phyloP scores from a whole-genome alignment of 1,140 invertebrate species.

The Rhyacophila brunnea region DNA sequence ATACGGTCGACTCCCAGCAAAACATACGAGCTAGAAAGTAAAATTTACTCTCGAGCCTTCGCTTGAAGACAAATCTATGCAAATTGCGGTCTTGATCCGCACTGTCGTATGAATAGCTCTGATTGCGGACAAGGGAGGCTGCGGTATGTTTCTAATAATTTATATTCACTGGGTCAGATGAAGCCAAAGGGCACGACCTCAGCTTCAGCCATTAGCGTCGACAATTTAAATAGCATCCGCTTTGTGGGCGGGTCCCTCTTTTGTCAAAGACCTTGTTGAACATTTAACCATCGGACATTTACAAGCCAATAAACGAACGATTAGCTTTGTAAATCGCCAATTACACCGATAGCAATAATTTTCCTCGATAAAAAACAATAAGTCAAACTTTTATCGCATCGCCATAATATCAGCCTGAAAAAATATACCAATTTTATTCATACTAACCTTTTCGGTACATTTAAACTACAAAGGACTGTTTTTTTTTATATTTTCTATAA shows the following conservation, averaged over 20 bases:
- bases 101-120: conserved; percentile 25
- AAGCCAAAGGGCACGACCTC: conserved; percentile 9
- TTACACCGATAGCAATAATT: no score
- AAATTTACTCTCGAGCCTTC: not conserved
- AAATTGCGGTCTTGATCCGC: conserved; percentile 27
- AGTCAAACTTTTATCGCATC: no score
- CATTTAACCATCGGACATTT: not conserved
- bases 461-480: no score
- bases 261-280: conserved; percentile 2
- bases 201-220: conserved; percentile 14
- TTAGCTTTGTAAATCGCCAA: no score
- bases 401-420: no score
- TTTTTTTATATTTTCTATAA: no score
- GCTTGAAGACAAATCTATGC: conserved; percentile 26
- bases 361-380: no score
- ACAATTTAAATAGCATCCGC: conserved; percentile 20
- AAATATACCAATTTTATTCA: no score
- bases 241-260: conserved; percentile 3
- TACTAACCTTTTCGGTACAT: no score
- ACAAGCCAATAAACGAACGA: no score
- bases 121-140: conserved; percentile 21
- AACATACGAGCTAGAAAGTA: not conserved
- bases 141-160: conserved; percentile 33
- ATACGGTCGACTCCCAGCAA: no score
- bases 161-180: conserved; percentile 29